phyloP scores from a whole-genome alignment of 2,888 invertebrate species.

The Eueremaeus valkanovi region DNA sequence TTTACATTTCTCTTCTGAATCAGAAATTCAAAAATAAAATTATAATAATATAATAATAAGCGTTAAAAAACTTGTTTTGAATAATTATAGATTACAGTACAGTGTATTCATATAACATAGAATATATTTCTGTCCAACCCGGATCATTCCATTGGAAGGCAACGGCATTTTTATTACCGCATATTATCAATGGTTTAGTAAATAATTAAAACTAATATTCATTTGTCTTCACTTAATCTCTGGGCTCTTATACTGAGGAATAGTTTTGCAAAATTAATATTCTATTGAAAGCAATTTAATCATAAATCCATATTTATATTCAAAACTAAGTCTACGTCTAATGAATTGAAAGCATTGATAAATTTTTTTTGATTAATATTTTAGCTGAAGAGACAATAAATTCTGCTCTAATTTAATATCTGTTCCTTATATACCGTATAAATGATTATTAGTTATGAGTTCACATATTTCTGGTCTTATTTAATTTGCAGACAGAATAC shows the following conservation, averaged over 20 bases:
- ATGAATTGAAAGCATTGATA: slow-evolving; percentile 4
- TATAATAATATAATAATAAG: too few species aligned
- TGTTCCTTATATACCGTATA: not conserved
- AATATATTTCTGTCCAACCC: too few species aligned
- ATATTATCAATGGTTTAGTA: not conserved
- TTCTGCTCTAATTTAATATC: slow-evolving; percentile 8
- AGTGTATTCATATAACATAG: too few species aligned
- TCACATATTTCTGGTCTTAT: slow-evolving; percentile 5
- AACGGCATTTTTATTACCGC: too few species aligned
- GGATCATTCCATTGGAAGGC: too few species aligned
- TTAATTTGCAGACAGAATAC: not conserved
- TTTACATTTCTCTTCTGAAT: too few species aligned
- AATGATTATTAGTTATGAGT: slow-evolving; percentile 9
- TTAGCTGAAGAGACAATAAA: not conserved
- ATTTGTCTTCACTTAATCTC: not conserved
- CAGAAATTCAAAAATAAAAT: too few species aligned
- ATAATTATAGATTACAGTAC: too few species aligned
- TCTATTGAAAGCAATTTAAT: slow-evolving; percentile 10
- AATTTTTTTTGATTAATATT: slow-evolving; percentile 16
- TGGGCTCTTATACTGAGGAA: not conserved
- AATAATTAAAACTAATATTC: slow-evolving; percentile 1
- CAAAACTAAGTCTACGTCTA: not conserved
- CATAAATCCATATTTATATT: not conserved
- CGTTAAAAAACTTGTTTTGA: too few species aligned
- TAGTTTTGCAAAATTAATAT: not conserved